Base-by-base conservation (phyloP, 92 coral and sea anemone genomes). In the Heteractis magnifica region DNA sequence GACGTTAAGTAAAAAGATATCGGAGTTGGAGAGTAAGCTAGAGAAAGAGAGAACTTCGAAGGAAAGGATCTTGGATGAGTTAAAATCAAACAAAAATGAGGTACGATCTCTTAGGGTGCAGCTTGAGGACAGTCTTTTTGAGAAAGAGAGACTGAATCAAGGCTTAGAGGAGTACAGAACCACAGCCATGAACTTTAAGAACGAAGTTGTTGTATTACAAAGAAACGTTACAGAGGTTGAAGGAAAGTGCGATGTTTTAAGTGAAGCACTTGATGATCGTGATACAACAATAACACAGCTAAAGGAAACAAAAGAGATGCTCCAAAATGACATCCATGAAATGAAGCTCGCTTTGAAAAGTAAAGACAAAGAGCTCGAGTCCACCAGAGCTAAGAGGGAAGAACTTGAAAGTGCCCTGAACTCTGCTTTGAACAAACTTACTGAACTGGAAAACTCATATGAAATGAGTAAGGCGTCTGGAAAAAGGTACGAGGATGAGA, bases 1-100 rank as follows among this genome's bases (percentile, higher is more conserved):
- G 34, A 90, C 82, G 0, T 71, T 90, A 55, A 93, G 90, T 77
- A 90, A 92, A 87, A 90, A 86, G 56, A 65, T 83, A 13, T 75
- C 94, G 2, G 98, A 95, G 55, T 81, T 94, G 41, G 91, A 92
- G 23, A 87, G 90, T 16, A 92, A 92, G 73, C 88, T 91, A 5
- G 87, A 88, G 70, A 94, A 90, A 83, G 87, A 89, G 18, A 52
- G 79, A 13, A 55, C 84, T 16, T 89, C 82, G 58, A 81, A 82
- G 60, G 92, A 90, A 50, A 81, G 88, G 80, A 78, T 82, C 72
- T 73, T 74, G 26, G 93, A 94, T 26, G 98, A 95, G 50, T 83
- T 56, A 8, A 88, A 59, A 77, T 65, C 84, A 16, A 77, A 65
- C 68, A 78, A 88, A 56, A 93, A 83, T 23, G 93, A 95, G 55